These are phyloP conservation scores for Oreonectes daqikongensis DNA, from an alignment of 2,797 vertebrate species.

Conservation along the genomic window DNA sequence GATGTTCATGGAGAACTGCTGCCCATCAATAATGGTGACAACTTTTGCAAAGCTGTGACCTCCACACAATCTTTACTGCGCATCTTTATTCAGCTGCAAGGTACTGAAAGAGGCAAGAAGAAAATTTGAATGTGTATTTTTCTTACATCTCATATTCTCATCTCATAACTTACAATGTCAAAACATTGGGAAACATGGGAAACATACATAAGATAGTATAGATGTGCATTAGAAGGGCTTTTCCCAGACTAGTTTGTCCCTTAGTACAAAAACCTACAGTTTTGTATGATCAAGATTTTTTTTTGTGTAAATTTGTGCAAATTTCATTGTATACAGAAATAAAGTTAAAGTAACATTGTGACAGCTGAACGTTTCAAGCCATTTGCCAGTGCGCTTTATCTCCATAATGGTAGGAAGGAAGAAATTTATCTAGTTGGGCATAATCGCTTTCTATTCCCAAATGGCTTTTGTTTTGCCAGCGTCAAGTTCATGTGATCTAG, in stretches of 20 bases:
- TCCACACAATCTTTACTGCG: conserved; percentile 82
- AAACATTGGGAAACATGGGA: no score
- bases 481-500: conserved; percentile 10
- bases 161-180: background rate
- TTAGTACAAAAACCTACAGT: no score
- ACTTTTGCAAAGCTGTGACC: conserved; percentile 85
- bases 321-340: no score
- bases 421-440: conserved; percentile 52
- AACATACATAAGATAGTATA: no score
- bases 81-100: conserved; percentile 86
- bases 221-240: no score
- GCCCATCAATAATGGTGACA: conserved; percentile 87
- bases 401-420: conserved; percentile 43
- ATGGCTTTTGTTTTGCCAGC: conserved; percentile 42
- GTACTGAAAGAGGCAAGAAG: conserved; percentile 62
- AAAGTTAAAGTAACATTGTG: background rate
- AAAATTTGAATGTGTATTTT: background rate
- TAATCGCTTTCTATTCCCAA: conserved; percentile 50
- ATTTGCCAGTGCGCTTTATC: conserved; percentile 37
- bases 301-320: no score
- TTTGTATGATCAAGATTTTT: background rate
- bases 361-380: background rate
- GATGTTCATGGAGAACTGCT: conserved; percentile 86
- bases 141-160: background rate
- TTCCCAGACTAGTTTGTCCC: no score